These are phyloP conservation scores for Odontothrips loti DNA, from an alignment of 2,888 invertebrate species.

Conservation along the genomic window DNA sequence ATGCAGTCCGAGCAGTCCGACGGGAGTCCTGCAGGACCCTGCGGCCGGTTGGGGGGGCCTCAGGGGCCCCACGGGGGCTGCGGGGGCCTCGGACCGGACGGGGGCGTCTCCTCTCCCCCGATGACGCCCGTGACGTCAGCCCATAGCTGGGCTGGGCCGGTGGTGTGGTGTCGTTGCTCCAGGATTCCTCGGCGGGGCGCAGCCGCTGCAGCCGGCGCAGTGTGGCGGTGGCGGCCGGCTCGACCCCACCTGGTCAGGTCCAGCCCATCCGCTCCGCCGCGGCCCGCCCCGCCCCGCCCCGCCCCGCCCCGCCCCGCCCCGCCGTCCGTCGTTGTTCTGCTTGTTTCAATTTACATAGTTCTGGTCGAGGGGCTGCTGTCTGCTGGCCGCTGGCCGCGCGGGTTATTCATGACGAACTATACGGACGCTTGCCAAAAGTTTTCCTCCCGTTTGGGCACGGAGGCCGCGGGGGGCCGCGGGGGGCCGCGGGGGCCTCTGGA, in stretches of 20 bases:
- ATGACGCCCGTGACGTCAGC: not conserved
- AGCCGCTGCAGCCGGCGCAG: too few species aligned
- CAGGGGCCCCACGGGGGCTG: too few species aligned
- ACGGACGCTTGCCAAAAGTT: not conserved
- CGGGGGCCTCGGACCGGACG: too few species aligned
- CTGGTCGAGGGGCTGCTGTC: not conserved
- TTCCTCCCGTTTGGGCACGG: not conserved
- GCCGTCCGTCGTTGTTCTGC: not conserved
- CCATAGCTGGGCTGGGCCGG: not conserved
- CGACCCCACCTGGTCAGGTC: too few species aligned
- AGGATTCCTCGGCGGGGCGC: not conserved
- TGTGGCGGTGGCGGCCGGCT: too few species aligned
- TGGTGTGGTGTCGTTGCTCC: conserved; percentile 14
- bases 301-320: not conserved
- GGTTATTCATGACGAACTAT: not conserved
- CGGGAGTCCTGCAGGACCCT: too few species aligned
- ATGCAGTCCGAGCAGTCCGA: too few species aligned
- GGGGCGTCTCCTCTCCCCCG: not conserved
- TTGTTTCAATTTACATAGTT: conserved; percentile 16
- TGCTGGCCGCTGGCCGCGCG: not conserved
- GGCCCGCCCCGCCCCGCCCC: not conserved
- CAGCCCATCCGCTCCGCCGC: not conserved
- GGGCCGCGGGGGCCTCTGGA: not conserved
- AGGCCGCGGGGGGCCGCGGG: not conserved
- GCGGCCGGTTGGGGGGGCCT: too few species aligned